Percentiles rank a stretch among this genome's conserved stretches.
Conservation (phyloP, 2,888 invertebrate species). For the Pheosia gnoma region DNA sequence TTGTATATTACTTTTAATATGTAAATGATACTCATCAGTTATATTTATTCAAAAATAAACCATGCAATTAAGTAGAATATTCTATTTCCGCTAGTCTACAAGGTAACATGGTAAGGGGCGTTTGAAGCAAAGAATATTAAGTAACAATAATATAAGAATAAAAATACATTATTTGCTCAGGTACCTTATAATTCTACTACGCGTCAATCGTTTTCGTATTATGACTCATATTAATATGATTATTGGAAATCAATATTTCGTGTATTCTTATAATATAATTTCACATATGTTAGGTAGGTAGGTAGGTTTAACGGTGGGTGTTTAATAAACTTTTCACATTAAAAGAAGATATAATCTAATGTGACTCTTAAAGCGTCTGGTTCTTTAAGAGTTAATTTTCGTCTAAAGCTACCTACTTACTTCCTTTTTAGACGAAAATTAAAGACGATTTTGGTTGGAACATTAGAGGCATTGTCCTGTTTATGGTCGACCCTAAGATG, state of each 20-base stretch:
- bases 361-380: not conserved
- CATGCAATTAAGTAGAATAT: not conserved
- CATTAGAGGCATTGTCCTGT: slow-evolving; percentile 59
- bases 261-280: not conserved
- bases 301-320: not conserved
- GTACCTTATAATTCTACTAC: not conserved
- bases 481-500: slow-evolving; percentile 58
- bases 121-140: not conserved
- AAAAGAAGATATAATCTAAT: not conserved
- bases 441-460: slow-evolving; percentile 35
- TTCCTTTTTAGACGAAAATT: slow-evolving; percentile 31
- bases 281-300: not conserved
- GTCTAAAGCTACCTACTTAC: slow-evolving; percentile 10
- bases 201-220: not conserved
- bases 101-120: not conserved
- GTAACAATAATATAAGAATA: not conserved
- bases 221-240: not conserved
- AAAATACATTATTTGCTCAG: too few species aligned
- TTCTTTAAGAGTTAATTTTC: slow-evolving; percentile 3
- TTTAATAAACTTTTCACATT: not conserved
- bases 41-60: not conserved
- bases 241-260: not conserved
- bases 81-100: not conserved
- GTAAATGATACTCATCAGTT: not conserved
- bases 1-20: not conserved